Evolutionary conservation across 2,113 vertebrate genomes (phyloP), one percentile per base, ranked within the genome.

Genomic region (Entosphenus tridentatus): DNA sequence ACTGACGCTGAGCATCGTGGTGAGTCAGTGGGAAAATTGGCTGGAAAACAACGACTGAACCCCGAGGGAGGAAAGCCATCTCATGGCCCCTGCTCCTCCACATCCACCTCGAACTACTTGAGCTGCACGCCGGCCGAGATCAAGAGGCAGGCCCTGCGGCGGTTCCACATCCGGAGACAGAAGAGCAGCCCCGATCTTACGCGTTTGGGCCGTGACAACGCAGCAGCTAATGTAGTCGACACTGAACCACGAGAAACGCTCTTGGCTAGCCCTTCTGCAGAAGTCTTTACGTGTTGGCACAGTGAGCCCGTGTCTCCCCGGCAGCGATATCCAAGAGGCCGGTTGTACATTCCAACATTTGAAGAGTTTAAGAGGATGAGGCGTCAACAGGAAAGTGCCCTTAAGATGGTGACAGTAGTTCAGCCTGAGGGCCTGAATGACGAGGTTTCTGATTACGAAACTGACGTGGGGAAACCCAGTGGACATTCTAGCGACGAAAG

Each of bases 291-390:
- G 55, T 56, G 70, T 73, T 56, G 74, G 70, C 56, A 75, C 62
- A 73, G 71, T 57, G 72, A 75, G 57, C 12, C 68, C 16, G 17
- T 16, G 5, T 6, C 65, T 8, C 80, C 75, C 56, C 78, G 73
- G 58, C 79, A 80, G 74, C 75, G 73, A 18, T 67, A 17, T 65
- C 79, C 76, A 14, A 75, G 77, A 73, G 82, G 80, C 10, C 79
- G 78, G 14, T 73, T 87, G 8, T 82, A 85, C 69, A 86, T 89
- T 72, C 84, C 85, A 2, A 87, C 83, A 8, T 90, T 95, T 72
- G 84, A 91, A 75, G 85, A 87, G 73, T 88, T 87, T 71, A 91
- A 87, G 73, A 81, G 74, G 72, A 90, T 88, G 85, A 83, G 82
- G 39, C 39, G 39, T 39, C 39, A 39, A 39, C 39, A 39, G 39